These are phyloP conservation scores for Arctopsyche grandis DNA, from an alignment of 1,140 invertebrate genomes.

Conservation along the genomic window DNA sequence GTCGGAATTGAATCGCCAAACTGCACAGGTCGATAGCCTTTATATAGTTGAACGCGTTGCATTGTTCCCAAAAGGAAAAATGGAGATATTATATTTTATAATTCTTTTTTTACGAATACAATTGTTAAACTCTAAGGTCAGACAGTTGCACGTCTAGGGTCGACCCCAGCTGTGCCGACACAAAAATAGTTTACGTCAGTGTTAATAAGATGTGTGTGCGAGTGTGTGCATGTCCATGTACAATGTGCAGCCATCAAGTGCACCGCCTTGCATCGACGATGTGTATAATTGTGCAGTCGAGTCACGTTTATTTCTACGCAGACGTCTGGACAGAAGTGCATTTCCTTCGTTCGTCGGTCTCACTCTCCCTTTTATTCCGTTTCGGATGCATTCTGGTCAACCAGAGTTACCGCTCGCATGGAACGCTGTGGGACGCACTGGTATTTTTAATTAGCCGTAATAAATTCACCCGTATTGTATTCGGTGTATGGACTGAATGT, in stretches of 20 bases:
- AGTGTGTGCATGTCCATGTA: background rate
- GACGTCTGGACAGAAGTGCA: slow-evolving; percentile 25
- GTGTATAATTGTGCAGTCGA: slow-evolving; percentile 15
- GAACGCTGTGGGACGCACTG: background rate
- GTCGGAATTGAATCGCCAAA: too few relatives aligned
- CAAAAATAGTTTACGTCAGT: too few relatives aligned
- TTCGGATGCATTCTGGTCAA: slow-evolving; percentile 20
- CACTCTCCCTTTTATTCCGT: slow-evolving; percentile 36
- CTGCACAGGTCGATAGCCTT: too few relatives aligned
- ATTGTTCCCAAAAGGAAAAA: too few relatives aligned
- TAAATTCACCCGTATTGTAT: too few relatives aligned
- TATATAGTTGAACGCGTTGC: too few relatives aligned
- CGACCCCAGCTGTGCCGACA: too few relatives aligned
- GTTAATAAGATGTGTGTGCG: background rate
- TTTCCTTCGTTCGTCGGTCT: slow-evolving; percentile 12
- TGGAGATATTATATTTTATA: too few relatives aligned
- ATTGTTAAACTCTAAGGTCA: too few relatives aligned
- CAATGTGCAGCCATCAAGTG: background rate
- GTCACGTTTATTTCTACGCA: slow-evolving; percentile 32
- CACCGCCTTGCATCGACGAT: background rate
- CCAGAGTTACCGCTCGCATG: background rate
- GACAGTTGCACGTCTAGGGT: too few relatives aligned
- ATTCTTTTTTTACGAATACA: too few relatives aligned
- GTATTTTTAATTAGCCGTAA: background rate
- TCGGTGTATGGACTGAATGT: too few relatives aligned